Evolutionary conservation across 2,113 vertebrate species (phyloP), one percentile per base, ranked within the genome.

Genomic region (Anarrhichthys ocellatus): DNA sequence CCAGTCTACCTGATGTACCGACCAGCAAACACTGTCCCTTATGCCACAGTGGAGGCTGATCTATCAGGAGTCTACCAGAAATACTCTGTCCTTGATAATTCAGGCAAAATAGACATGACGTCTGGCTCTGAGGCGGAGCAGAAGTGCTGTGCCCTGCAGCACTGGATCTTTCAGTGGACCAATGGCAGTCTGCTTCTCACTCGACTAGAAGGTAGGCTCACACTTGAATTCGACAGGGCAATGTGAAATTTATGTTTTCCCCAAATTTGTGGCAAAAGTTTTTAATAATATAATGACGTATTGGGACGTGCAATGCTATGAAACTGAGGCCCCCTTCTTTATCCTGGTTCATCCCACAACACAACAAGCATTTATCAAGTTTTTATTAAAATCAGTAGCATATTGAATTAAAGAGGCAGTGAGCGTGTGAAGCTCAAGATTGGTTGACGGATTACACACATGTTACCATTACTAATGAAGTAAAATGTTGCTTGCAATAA

Each of bases 161-260:
- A 99, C 3, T 99, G 98, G 98, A 96, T 99, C 68, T 97, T 96
- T 83, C 97, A 97, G 91, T 99, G 98, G 98, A 99, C 98, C n/a
- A 98, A 95, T 0, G 97, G 98, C 84, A 98, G 98, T 90, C 96
- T 99, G 85, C 94, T 99, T 0, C 94, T 99, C 87, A 98, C 96
- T 0, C 96, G 95, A 22, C 82, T 99, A 69, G 97, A 99, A 96
- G 98, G 98, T 99, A 94, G 20, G 71, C 3, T 8, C 17, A 52
- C 20, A 20, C 27, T 6, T 46, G 20, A 38, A 34, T 32, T 17
- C n/a, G 81, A 48, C n/a, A 40, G 29, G 72, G 15, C 24, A 17
- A 50, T 20, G 18, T 5, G 9, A 64, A 0, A 3, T 68, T 11
- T 66, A 4, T n/a, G 13, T 69, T 56, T 61, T 54, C 9, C 3